Evolutionary conservation across 2,113 vertebrate genomes (phyloP).

Genomic region (Ptyas mucosa): DNA sequence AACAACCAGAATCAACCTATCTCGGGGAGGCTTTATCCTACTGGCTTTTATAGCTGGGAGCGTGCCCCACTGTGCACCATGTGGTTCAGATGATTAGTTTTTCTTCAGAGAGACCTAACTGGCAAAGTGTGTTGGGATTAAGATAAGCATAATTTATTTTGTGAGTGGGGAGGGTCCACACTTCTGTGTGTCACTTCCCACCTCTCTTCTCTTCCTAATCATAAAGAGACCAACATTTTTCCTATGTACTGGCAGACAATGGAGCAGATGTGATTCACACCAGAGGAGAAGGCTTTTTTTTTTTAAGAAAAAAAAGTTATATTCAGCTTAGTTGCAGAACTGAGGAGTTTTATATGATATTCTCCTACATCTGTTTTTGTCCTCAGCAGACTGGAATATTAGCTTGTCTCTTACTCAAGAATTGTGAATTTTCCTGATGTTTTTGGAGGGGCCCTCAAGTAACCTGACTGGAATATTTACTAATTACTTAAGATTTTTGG

Average conservation of each 20-base stretch:
- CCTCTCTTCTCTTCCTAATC: constrained; percentile 44
- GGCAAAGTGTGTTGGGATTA: constrained; percentile 70
- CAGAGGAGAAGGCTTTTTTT: constrained; percentile 43
- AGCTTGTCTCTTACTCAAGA: neutral
- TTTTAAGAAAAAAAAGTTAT: neutral
- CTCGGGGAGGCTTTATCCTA: constrained; percentile 50
- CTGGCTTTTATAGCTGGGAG: constrained; percentile 60
- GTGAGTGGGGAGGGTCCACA: constrained; percentile 49
- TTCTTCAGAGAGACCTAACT: constrained; percentile 53
- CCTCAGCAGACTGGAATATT: constrained; percentile 17
- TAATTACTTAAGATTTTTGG: neutral
- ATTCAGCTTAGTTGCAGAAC: constrained; percentile 29
- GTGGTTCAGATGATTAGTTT: constrained; percentile 75
- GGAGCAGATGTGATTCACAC: constrained; percentile 70
- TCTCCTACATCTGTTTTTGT: neutral
- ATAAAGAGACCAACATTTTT: constrained; percentile 58
- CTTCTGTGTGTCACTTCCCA: constrained; percentile 60
- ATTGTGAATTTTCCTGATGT: constrained; percentile 43
- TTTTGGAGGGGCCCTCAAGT: neutral
- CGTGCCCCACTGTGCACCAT: constrained; percentile 66
- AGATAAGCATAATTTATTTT: constrained; percentile 70
- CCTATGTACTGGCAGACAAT: constrained; percentile 74
- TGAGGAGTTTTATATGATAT: constrained; percentile 18
- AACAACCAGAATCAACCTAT: constrained; percentile 70
- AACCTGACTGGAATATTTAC: constrained; percentile 13